Percentiles rank a stretch among this genome's conserved stretches.
Evolutionary conservation across 2,888 invertebrate genomes (phyloP).

Genomic region (Protonemura montana): DNA sequence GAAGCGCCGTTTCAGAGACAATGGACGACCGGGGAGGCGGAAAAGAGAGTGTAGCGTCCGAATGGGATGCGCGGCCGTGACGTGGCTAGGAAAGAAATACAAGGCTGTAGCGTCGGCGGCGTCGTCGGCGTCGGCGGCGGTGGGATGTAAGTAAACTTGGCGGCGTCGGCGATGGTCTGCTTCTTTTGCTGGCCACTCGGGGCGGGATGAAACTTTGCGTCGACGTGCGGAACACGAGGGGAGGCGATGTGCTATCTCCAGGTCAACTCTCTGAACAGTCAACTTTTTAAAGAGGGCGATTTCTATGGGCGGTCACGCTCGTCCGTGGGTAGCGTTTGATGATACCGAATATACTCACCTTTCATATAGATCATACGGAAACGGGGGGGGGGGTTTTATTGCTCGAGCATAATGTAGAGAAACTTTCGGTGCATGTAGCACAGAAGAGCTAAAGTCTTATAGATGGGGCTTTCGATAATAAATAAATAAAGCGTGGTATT

Average conservation of each 20-base stretch:
- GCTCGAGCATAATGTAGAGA: neutral
- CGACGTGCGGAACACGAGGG: no score
- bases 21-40: constrained; percentile 25
- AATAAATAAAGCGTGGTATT: neutral
- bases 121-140: neutral
- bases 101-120: neutral
- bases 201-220: no score
- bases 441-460: constrained; percentile 2
- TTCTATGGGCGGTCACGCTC: neutral
- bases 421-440: neutral
- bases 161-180: no score
- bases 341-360: neutral
- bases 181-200: no score
- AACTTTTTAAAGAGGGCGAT: neutral
- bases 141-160: no score
- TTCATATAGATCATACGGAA: neutral
- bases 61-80: neutral
- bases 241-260: no score
- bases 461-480: constrained; percentile 5
- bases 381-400: neutral
- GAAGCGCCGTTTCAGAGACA: constrained; percentile 39
- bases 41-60: neutral
- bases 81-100: neutral
- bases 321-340: neutral
- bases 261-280: neutral